Evolutionary conservation across 2,888 invertebrate species (phyloP).

Genomic region (Diaphora mendica): DNA sequence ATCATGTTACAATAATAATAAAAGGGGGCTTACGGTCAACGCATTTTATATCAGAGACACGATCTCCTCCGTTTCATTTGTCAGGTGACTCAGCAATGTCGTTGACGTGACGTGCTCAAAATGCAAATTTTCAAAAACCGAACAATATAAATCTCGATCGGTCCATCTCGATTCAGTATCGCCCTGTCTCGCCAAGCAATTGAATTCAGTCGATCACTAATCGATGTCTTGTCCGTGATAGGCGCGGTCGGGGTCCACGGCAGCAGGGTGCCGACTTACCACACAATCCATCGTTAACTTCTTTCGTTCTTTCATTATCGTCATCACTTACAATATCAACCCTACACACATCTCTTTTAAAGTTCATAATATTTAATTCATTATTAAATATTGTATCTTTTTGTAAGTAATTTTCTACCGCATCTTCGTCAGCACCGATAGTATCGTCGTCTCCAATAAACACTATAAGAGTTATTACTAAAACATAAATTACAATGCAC

Average conservation of each 20-base stretch:
- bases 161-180: slow-evolving; percentile 82
- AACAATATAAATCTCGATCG: slow-evolving; percentile 84
- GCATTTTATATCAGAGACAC: slow-evolving; percentile 81
- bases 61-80: slow-evolving; percentile 82
- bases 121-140: slow-evolving; percentile 84
- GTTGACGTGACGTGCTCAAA: slow-evolving; percentile 85
- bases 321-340: slow-evolving; percentile 75
- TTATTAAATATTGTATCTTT: slow-evolving; percentile 78
- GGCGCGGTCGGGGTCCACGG: slow-evolving; percentile 84
- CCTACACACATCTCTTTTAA: slow-evolving; percentile 69
- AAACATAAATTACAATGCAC: slow-evolving; percentile 68
- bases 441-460: slow-evolving; percentile 63
- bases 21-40: slow-evolving; percentile 84
- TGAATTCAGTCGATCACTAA: slow-evolving; percentile 87
- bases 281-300: slow-evolving; percentile 87
- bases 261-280: slow-evolving; percentile 87
- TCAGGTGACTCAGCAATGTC: slow-evolving; percentile 85
- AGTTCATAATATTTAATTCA: slow-evolving; percentile 73
- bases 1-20: slow-evolving; percentile 82
- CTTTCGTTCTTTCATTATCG: slow-evolving; percentile 85
- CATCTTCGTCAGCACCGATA: slow-evolving; percentile 80
- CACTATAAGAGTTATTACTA: slow-evolving; percentile 69
- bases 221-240: slow-evolving; percentile 87
- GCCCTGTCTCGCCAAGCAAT: slow-evolving; percentile 84
- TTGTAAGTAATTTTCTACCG: slow-evolving; percentile 83